Evolutionary conservation across 2,113 vertebrate genomes (phyloP), one percentile per base, ranked within the genome.

Genomic region (Acrocephalus kingi): DNA sequence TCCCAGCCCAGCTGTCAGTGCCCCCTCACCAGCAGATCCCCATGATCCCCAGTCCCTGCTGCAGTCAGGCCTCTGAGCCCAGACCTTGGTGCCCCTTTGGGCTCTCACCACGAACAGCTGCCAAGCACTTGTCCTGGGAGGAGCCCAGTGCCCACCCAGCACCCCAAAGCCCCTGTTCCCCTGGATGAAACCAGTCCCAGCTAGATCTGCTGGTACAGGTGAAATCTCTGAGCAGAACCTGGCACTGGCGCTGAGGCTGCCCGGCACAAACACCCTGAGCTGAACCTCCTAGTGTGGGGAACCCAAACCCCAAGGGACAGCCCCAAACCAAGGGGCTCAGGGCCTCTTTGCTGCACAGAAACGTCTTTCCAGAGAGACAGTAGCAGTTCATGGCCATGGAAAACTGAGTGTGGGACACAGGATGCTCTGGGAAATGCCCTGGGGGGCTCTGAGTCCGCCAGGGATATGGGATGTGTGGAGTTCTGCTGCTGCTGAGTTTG

Each of bases 81-180:
- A 8, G 22, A 21, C 1, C 67, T 23, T 4, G 3, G 35, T 6
- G 45, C 30, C 54, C 46, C 10, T 43, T 28, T 10, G 30, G 15
- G 16, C 31, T 10, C 2, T 11, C 27, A 7, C 11, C 15, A 2
- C 0, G 1, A 31, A n/a, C 1, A 28, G 25, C 37, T n/a, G 21
- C 25, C 27, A 4, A 39, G 16, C 25, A 18, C 31, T 14, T 4
- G n/a, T 11, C 45, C 45, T 8, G 67, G 68, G 33, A 31, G 48
- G 13, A 41, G 37, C 2, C 22, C 49, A 7, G 51, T 1, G 10
- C 41, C 84, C 28, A 20, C 23, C 23, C 22, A 19, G 5, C 1
- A 39, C 56, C 77, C 8, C 2, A 30, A 9, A 8, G 20, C 28
- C 28, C 18, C 72, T 12, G 10, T 11, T 31, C 20, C 39, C 45